These are phyloP conservation scores for Celastrina argiolus DNA, from an alignment of 2,888 invertebrate genomes.

Conservation along the genomic window DNA sequence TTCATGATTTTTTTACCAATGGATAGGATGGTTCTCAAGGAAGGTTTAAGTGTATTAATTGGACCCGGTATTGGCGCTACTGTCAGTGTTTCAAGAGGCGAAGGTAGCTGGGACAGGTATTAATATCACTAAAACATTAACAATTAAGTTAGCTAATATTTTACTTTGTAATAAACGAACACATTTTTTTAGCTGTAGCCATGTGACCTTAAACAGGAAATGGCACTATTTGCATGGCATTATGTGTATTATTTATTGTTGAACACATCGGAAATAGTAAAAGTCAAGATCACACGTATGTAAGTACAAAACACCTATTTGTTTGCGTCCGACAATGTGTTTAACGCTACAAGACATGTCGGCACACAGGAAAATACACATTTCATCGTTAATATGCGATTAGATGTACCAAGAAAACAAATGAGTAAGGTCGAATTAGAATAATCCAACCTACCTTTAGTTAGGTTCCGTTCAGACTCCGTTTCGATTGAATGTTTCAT, in stretches of 20 bases:
- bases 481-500: too few relatives aligned
- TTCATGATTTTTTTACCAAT: too few relatives aligned
- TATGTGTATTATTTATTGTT: background rate
- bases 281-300: slow-evolving; percentile 14
- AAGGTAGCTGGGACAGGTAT: too few relatives aligned
- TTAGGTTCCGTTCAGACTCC: too few relatives aligned
- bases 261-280: slow-evolving; percentile 20
- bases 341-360: background rate
- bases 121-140: too few relatives aligned
- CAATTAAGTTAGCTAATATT: too few relatives aligned
- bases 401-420: background rate
- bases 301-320: background rate
- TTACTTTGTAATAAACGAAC: background rate
- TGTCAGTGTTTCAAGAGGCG: too few relatives aligned
- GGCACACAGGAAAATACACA: background rate
- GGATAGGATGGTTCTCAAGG: too few relatives aligned
- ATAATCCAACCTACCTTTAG: too few relatives aligned
- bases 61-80: too few relatives aligned
- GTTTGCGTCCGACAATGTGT: background rate
- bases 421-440: background rate
- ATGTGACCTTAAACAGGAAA: slow-evolving; percentile 9
- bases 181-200: background rate
- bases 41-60: too few relatives aligned
- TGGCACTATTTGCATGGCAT: background rate
- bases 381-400: background rate